phyloP scores from a whole-genome alignment of 2,888 invertebrate species.

The Andrena hattorfiana region DNA sequence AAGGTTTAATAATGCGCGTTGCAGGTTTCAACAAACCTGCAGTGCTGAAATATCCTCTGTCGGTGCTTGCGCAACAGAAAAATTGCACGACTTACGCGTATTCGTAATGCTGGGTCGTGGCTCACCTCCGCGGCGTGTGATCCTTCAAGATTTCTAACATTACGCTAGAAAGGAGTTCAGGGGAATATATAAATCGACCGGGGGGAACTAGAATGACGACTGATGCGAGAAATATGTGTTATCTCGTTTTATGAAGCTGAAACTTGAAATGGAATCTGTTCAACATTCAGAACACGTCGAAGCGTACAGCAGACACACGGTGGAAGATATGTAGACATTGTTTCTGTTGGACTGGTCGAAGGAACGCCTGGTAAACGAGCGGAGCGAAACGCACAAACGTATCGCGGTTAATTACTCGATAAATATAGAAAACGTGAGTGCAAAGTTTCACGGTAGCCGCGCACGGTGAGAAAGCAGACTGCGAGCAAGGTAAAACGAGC shows the following conservation, averaged over 20 bases:
- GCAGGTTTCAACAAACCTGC: conserved; percentile 15
- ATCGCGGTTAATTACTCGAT: conserved; percentile 74
- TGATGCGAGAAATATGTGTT: not conserved
- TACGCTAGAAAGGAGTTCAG: not conserved
- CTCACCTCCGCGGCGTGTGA: not conserved
- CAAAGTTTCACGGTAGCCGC: conserved; percentile 32
- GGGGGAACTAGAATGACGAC: not conserved
- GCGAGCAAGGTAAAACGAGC: conserved; percentile 3
- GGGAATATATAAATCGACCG: not conserved
- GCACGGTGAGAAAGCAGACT: conserved; percentile 13
- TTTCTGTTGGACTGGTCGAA: conserved; percentile 2
- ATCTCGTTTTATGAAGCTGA: conserved; percentile 16
- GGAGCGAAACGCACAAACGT: conserved; percentile 64
- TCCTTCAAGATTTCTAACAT: not conserved
- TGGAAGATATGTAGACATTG: not conserved
- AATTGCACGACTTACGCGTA: not conserved
- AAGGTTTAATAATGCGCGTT: conserved; percentile 25
- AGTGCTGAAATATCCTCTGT: not conserved
- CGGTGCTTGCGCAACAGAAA: conserved; percentile 2
- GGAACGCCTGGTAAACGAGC: conserved; percentile 14
- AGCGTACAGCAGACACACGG: not conserved
- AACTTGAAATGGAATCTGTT: conserved; percentile 25
- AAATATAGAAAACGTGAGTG: conserved; percentile 53
- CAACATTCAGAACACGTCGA: not conserved
- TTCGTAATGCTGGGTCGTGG: not conserved